Percentiles rank a stretch among this genome's conserved stretches.
Evolutionary conservation across 2,113 vertebrate species (phyloP).

Genomic region (Hemiscyllium ocellatum): DNA sequence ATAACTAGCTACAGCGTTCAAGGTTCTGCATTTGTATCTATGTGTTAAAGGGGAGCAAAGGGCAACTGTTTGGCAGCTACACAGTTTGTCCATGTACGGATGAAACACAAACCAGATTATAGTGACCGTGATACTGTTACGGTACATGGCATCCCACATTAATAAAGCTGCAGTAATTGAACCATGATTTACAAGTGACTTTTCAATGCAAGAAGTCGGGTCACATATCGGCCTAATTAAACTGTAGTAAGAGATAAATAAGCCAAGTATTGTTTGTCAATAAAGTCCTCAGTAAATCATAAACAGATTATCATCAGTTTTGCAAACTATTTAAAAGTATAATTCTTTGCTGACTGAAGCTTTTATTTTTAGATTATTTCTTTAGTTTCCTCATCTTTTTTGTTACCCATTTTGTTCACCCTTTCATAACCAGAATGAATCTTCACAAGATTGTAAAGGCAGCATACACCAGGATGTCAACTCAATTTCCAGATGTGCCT

Average conservation of each 20-base stretch:
- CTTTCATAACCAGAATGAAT: neutral
- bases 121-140: neutral
- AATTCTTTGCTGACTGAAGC: neutral
- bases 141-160: conserved; percentile 31
- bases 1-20: neutral
- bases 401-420: neutral
- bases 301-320: neutral
- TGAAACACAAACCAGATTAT: conserved; percentile 2
- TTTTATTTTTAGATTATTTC: neutral
- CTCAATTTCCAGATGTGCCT: neutral
- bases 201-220: conserved; percentile 34
- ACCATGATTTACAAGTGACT: conserved; percentile 30
- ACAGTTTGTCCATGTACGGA: conserved; percentile 16
- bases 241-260: conserved; percentile 29
- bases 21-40: neutral
- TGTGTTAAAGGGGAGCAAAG: conserved; percentile 6
- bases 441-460: neutral
- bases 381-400: neutral
- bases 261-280: conserved; percentile 26
- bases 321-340: neutral
- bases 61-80: neutral
- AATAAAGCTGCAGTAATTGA: conserved; percentile 27
- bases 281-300: neutral
- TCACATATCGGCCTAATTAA: conserved; percentile 33
- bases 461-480: neutral